phyloP scores from a whole-genome alignment of 2,113 vertebrate genomes.

The Bubo blakistoni region DNA sequence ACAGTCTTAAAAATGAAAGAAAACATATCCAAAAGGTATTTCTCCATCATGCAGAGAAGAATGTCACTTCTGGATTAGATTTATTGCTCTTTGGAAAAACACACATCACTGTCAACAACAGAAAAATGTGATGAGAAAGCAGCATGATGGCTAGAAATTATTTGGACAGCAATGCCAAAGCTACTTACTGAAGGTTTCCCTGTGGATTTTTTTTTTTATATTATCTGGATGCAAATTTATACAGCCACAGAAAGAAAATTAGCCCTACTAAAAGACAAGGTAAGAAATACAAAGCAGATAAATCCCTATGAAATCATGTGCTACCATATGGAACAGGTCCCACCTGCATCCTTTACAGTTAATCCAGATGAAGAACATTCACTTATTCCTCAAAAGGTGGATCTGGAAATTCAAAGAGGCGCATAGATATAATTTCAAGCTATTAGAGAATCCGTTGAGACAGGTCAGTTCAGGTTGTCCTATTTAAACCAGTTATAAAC shows the following conservation, averaged over 20 bases:
- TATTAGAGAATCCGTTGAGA: not conserved
- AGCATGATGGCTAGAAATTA: not conserved
- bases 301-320: not conserved
- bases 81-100: not conserved
- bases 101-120: not conserved
- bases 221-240: not conserved
- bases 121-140: not conserved
- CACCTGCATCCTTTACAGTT: not conserved
- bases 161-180: not conserved
- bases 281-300: not conserved
- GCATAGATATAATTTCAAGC: not conserved
- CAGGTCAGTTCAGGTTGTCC: not conserved
- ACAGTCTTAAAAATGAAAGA: not conserved
- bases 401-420: not conserved
- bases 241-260: not conserved
- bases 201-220: not conserved
- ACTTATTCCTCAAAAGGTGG: not conserved
- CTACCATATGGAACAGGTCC: not conserved
- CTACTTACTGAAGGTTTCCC: not conserved
- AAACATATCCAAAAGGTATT: not conserved
- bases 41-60: not conserved
- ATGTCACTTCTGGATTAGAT: not conserved
- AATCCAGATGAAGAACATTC: not conserved
- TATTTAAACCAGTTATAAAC: not conserved
- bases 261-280: not conserved